phyloP scores from a whole-genome alignment of 1,140 invertebrate genomes.

The Calephelis virginiensis region DNA sequence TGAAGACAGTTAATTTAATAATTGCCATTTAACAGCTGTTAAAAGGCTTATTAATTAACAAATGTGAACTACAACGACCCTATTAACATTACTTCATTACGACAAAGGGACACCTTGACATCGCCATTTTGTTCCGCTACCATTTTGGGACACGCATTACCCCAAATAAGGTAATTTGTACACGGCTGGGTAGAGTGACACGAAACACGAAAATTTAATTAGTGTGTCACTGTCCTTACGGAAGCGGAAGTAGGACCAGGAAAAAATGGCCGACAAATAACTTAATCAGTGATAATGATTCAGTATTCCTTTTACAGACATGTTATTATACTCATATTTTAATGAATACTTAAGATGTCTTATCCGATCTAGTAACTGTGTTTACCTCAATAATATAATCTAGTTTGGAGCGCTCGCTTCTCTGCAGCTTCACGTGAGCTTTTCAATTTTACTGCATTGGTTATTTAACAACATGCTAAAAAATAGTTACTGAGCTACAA shows the following conservation, averaged over 20 bases:
- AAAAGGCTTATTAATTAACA: slow-evolving; percentile 10
- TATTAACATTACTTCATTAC: slow-evolving; percentile 5
- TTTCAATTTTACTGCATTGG: no score
- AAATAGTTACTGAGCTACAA: no score
- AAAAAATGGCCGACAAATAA: slow-evolving; percentile 14
- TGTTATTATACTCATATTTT: slow-evolving; percentile 14
- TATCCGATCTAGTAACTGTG: neutral
- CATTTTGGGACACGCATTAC: slow-evolving; percentile 2
- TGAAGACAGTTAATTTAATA: neutral
- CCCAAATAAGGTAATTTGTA: slow-evolving; percentile 16
- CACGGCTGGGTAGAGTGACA: slow-evolving; percentile 9
- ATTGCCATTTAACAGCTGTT: slow-evolving; percentile 3
- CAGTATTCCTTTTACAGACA: slow-evolving; percentile 6
- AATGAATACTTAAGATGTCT: slow-evolving; percentile 5
- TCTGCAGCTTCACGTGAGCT: no score
- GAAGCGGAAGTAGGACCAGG: slow-evolving; percentile 11
- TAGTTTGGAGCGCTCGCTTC: no score
- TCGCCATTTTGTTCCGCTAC: slow-evolving; percentile 8
- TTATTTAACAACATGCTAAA: no score
- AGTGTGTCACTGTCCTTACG: slow-evolving; percentile 16
- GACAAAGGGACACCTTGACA: slow-evolving; percentile 9
- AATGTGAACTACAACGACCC: slow-evolving; percentile 6
- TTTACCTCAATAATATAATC: no score
- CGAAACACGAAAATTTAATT: slow-evolving; percentile 16
- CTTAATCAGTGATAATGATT: slow-evolving; percentile 10